phyloP scores from a whole-genome alignment of 2,888 invertebrate species.

The Prosopocoilus inquinatus region DNA sequence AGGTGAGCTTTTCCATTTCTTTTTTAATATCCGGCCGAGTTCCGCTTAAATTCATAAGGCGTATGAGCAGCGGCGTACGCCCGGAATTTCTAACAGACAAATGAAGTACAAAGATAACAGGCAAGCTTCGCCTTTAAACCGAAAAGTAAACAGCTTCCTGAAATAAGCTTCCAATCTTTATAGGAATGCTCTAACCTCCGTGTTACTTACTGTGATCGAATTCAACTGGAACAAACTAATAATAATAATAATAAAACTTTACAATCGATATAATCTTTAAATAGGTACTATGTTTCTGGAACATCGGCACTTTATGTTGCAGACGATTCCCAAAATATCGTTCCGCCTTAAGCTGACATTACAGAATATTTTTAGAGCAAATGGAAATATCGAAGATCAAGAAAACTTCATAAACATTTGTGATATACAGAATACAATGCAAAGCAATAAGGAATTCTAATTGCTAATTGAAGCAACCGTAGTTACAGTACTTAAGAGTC shows the following conservation, averaged over 20 bases:
- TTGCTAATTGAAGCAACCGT: too few species aligned
- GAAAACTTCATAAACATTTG: too few species aligned
- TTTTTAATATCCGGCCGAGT: not conserved
- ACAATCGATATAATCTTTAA: conserved; percentile 1
- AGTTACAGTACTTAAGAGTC: too few species aligned
- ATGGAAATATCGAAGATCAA: too few species aligned
- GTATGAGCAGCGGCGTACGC: too few species aligned
- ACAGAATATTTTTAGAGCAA: too few species aligned
- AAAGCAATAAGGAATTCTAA: too few species aligned
- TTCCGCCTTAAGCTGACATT: too few species aligned
- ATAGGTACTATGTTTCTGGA: not conserved
- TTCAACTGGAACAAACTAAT: conserved; percentile 5
- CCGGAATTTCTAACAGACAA: not conserved
- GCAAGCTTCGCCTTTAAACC: conserved; percentile 1
- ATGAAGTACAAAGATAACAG: conserved; percentile 1
- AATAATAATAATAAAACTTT: conserved; percentile 1
- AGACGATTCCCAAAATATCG: too few species aligned
- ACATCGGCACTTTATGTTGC: not conserved
- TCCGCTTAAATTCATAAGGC: too few species aligned
- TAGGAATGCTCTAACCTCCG: not conserved
- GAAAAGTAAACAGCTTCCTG: not conserved
- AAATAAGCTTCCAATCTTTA: conserved; percentile 1
- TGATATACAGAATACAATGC: too few species aligned
- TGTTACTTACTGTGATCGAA: not conserved
- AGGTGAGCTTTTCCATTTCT: not conserved